Conservation (phyloP, 2,113 vertebrate species). For the Bos indicus region DNA sequence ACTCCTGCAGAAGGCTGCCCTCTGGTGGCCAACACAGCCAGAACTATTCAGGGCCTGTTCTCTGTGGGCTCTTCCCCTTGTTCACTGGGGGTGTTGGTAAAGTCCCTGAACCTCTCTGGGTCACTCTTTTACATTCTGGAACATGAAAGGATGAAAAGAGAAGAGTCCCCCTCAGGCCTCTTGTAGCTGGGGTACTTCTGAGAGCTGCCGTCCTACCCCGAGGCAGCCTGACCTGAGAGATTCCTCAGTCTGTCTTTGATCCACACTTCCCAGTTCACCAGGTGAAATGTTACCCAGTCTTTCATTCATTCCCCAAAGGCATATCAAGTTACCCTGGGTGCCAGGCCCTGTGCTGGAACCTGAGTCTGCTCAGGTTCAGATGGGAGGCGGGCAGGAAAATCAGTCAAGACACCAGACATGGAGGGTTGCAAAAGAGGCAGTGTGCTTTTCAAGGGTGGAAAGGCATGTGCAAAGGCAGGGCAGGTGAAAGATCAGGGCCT, state of each 20-base stretch:
- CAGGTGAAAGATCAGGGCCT: neutral
- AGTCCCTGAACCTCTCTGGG: neutral
- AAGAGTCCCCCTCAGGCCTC: neutral
- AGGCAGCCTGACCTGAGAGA: neutral
- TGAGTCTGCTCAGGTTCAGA: neutral
- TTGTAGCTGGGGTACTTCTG: neutral
- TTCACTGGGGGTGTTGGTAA: neutral
- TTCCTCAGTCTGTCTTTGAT: neutral
- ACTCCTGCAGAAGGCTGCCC: neutral
- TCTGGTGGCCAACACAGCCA: neutral
- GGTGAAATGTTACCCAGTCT: neutral
- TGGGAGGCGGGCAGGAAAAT: neutral
- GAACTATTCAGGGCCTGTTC: fast-evolving
- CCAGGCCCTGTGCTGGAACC: neutral
- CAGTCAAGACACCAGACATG: neutral
- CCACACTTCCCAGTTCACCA: neutral
- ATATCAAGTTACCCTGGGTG: neutral
- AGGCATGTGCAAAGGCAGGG: neutral
- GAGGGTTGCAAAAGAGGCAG: neutral
- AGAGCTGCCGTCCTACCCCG: neutral
- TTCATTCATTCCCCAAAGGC: neutral
- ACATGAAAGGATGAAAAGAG: constrained; percentile 2
- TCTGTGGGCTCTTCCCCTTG: neutral
- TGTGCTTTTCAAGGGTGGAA: fast-evolving
- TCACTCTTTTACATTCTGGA: neutral